Evolutionary conservation across 2,797 vertebrate genomes (phyloP).

Genomic region (Poeciliopsis turneri): DNA sequence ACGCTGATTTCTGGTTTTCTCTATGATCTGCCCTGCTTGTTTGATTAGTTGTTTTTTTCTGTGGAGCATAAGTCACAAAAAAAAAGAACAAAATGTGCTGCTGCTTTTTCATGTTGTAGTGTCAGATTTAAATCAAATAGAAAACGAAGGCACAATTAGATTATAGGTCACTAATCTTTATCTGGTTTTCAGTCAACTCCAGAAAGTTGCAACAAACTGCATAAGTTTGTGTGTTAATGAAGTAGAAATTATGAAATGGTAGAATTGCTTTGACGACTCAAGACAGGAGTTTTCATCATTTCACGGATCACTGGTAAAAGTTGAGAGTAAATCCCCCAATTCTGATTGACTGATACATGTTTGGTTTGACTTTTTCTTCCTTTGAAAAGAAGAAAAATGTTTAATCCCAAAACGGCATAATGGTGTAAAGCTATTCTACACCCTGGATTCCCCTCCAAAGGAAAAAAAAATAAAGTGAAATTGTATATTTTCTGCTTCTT

Average conservation of each 20-base stretch:
- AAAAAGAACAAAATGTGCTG: background rate
- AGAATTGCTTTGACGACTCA: background rate
- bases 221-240: background rate
- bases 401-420: background rate
- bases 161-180: background rate
- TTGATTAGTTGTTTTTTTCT: background rate
- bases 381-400: background rate
- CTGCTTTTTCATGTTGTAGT: background rate
- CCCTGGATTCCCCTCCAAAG: background rate
- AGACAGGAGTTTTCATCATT: background rate
- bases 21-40: background rate
- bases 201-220: background rate
- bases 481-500: background rate
- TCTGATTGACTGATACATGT: background rate
- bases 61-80: background rate
- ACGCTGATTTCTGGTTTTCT: background rate
- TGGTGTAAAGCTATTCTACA: background rate
- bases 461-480: background rate
- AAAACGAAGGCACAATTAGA: background rate
- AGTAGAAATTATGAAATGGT: background rate
- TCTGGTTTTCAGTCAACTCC: background rate
- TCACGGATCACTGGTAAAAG: background rate
- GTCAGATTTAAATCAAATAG: background rate
- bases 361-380: background rate
- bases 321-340: background rate